A percentile compares a stretch with the other conserved stretches of the same genome.
These are phyloP conservation scores for Busseola fusca DNA, from an alignment of 2,888 invertebrate species.

Conservation along the genomic window DNA sequence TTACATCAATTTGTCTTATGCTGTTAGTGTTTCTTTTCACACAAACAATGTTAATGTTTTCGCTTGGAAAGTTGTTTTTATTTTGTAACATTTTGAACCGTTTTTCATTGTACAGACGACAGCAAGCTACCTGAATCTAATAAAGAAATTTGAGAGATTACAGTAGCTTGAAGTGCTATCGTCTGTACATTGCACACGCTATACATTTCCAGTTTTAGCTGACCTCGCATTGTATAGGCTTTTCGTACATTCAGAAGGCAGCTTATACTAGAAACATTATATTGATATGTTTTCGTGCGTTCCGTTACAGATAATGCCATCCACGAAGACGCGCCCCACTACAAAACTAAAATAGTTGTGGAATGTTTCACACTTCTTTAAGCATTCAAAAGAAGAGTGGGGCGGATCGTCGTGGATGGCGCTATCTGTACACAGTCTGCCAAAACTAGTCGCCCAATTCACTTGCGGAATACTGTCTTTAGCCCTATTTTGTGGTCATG, in stretches of 20 bases:
- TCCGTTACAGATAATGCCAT: too few species aligned
- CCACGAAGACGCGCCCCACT: too few species aligned
- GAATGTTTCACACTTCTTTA: too few species aligned
- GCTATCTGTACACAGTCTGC: not conserved
- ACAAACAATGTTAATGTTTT: not conserved
- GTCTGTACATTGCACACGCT: too few species aligned
- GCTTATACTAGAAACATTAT: not conserved
- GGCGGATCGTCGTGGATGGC: too few species aligned
- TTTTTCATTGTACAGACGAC: not conserved
- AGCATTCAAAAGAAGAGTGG: too few species aligned
- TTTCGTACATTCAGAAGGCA: not conserved
- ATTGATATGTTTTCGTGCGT: not conserved
- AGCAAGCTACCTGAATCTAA: too few species aligned
- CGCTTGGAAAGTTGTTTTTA: not conserved
- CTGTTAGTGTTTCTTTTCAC: not conserved
- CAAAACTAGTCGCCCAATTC: not conserved
- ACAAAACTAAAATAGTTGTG: too few species aligned
- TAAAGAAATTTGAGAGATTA: too few species aligned
- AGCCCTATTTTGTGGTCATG: not conserved
- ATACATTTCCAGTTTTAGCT: not conserved
- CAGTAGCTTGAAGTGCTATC: too few species aligned
- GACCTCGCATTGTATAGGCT: not conserved
- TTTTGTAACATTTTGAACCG: not conserved
- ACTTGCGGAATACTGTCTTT: constrained; percentile 6
- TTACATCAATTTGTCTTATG: constrained; percentile 1